Conservation (phyloP, 2,888 invertebrate species). For the Altica lythri region DNA sequence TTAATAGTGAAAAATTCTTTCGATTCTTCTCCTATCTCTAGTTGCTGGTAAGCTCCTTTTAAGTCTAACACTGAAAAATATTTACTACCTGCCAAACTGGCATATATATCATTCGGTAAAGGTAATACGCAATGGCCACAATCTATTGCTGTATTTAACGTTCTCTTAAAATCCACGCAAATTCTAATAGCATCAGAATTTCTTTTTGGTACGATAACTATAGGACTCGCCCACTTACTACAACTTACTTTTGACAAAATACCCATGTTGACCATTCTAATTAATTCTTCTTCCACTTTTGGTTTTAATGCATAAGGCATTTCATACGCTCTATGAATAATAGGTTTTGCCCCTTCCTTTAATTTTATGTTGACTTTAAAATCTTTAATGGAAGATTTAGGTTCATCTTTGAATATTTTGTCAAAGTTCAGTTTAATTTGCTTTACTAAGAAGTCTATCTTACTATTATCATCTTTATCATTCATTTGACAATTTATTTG, state of each 20-base stretch:
- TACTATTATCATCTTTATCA: too few species aligned
- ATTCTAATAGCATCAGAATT: constrained; percentile 35
- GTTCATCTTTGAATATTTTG: constrained; percentile 11
- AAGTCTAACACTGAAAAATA: constrained; percentile 7
- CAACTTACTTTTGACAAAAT: constrained; percentile 35
- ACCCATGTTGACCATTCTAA: constrained; percentile 29
- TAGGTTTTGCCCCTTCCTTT: constrained; percentile 15
- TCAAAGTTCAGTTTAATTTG: constrained; percentile 1
- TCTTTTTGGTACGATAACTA: constrained; percentile 45
- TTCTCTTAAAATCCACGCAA: constrained; percentile 41
- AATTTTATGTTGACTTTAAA: constrained; percentile 17
- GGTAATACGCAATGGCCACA: constrained; percentile 46
- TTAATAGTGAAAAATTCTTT: constrained; percentile 18
- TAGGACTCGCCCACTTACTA: constrained; percentile 44
- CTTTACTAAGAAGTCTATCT: too few species aligned
- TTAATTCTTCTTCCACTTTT: constrained; percentile 38
- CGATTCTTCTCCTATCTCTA: constrained; percentile 12
- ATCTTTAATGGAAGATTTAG: constrained; percentile 7
- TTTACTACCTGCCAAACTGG: not conserved
- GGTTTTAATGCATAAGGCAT: constrained; percentile 36
- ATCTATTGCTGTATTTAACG: constrained; percentile 40
- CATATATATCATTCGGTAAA: constrained; percentile 44
- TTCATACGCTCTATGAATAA: constrained; percentile 26
- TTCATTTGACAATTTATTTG: too few species aligned
- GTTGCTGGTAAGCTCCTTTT: constrained; percentile 5